A percentile compares a stretch with the other conserved stretches of the same genome.
These are phyloP conservation scores for Stenurella melanura DNA, from an alignment of 2,888 invertebrate species.

Conservation along the genomic window DNA sequence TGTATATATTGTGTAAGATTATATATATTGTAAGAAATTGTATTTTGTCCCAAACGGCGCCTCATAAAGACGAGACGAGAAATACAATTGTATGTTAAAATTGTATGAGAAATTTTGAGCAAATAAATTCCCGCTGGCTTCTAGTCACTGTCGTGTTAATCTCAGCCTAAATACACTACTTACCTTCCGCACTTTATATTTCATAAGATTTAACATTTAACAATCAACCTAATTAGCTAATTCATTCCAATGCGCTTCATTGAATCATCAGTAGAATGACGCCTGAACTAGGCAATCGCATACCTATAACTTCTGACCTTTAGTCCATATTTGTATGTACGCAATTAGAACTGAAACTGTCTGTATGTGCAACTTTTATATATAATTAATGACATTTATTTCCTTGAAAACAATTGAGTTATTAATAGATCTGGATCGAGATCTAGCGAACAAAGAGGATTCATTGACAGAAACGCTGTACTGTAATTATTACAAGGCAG, in stretches of 20 bases:
- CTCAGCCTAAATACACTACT: background rate
- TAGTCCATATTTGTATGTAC: slow-evolving; percentile 9
- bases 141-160: background rate
- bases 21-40: too few relatives aligned
- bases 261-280: background rate
- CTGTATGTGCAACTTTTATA: slow-evolving; percentile 2
- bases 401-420: background rate
- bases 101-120: too few relatives aligned
- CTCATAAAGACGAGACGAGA: too few relatives aligned
- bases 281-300: background rate
- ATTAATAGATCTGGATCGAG: slow-evolving; percentile 16
- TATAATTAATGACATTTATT: slow-evolving; percentile 21
- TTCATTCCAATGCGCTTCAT: slow-evolving; percentile 6
- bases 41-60: too few relatives aligned
- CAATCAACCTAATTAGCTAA: slow-evolving; percentile 12
- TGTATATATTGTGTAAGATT: too few relatives aligned
- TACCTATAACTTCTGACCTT: background rate
- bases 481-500: background rate
- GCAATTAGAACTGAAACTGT: background rate
- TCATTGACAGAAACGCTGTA: slow-evolving; percentile 9
- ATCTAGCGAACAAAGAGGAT: slow-evolving; percentile 20
- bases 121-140: too few relatives aligned
- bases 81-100: too few relatives aligned
- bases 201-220: slow-evolving; percentile 23
- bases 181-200: background rate